These are phyloP conservation scores for Actinemys pallida DNA, from an alignment of 2,113 vertebrate genomes.

Conservation along the genomic window DNA sequence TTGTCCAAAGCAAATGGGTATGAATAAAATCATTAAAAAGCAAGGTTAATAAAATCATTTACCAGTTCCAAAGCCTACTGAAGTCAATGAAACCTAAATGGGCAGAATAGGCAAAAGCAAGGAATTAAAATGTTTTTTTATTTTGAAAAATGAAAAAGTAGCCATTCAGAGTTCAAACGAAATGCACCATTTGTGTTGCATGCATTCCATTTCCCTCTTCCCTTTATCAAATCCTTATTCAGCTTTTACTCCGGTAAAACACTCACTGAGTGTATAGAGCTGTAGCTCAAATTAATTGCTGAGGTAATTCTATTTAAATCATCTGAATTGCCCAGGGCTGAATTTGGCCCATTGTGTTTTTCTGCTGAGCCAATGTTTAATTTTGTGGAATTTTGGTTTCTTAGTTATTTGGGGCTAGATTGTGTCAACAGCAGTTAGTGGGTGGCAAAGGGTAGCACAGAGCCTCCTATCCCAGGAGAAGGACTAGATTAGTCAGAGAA, in stretches of 20 bases:
- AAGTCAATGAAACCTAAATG: neutral
- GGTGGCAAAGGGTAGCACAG: neutral
- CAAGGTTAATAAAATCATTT: neutral
- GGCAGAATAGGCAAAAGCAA: neutral
- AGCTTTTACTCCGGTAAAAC: neutral
- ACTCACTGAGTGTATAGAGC: neutral
- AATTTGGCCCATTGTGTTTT: neutral
- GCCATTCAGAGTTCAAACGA: neutral
- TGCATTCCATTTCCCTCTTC: neutral
- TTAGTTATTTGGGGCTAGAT: neutral
- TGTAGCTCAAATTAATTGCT: neutral
- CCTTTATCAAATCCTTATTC: neutral
- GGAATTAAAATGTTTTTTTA: neutral
- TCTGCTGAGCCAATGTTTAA: neutral
- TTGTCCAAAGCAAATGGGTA: neutral
- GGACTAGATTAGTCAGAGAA: neutral
- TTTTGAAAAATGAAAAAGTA: neutral
- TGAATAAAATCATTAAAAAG: neutral
- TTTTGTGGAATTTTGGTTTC: neutral
- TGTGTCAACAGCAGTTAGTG: neutral
- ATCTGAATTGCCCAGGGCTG: neutral
- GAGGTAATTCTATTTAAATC: neutral
- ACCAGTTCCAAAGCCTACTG: neutral
- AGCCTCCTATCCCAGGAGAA: neutral
- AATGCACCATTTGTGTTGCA: neutral